Evolutionary conservation across 2,113 vertebrate species (phyloP).

Genomic region (Bubo bubo): DNA sequence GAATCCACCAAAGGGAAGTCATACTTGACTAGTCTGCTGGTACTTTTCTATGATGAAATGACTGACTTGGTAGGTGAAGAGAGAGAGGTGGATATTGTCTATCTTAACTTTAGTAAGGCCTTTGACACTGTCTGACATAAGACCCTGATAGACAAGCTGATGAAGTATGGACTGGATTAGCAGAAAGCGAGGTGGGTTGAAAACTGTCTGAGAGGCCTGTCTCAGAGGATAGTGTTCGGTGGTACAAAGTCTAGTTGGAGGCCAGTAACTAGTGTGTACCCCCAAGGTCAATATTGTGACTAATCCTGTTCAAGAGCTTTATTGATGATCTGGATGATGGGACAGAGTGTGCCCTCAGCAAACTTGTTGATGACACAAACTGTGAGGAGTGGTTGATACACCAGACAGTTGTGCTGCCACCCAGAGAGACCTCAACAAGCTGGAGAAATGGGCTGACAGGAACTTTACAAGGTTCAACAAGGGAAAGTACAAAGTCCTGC

Average conservation of each 20-base stretch:
- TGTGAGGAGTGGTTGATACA: no score
- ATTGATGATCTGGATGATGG: neutral
- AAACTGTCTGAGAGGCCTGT: neutral
- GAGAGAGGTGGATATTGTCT: neutral
- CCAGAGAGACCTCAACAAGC: neutral
- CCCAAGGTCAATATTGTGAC: no score
- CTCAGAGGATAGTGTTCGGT: neutral
- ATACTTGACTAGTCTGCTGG: neutral
- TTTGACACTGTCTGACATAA: neutral
- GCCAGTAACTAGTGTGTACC: neutral
- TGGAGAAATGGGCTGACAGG: neutral
- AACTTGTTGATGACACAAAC: neutral
- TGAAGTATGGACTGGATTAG: neutral
- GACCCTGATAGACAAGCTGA: neutral
- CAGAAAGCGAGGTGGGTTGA: neutral
- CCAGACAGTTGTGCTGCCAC: fast-evolving
- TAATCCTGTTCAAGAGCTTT: neutral
- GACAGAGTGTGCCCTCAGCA: neutral
- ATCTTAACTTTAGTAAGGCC: neutral
- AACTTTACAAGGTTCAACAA: neutral
- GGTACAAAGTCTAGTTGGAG: neutral
- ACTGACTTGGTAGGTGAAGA: neutral
- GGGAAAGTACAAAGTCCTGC: neutral
- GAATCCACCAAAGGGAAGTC: neutral
- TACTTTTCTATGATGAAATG: neutral